phyloP scores from a whole-genome alignment of 1,140 invertebrate species.

The Papilio aristodemus region DNA sequence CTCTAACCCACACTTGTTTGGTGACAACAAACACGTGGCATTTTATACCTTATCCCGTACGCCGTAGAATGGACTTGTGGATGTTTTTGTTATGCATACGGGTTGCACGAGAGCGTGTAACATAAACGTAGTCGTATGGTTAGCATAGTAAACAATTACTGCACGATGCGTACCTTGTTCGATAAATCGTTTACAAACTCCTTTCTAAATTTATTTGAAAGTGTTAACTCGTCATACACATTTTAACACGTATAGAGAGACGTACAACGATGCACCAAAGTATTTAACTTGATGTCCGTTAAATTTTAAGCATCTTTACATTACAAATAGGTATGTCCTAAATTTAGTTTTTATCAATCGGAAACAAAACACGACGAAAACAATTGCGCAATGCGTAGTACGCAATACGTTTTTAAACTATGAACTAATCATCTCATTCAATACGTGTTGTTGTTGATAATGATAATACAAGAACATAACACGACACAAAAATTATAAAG shows the following conservation, averaged over 20 bases:
- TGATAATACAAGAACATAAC: conserved; percentile 22
- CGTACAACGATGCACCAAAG: background rate
- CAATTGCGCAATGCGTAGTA: conserved; percentile 43
- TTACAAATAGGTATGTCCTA: background rate
- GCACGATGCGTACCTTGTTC: conserved; percentile 60
- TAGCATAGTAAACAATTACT: conserved; percentile 73
- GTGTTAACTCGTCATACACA: conserved; percentile 29
- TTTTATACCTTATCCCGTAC: conserved; percentile 18
- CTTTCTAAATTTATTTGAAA: conserved; percentile 29
- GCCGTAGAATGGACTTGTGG: conserved; percentile 20
- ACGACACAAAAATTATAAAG: conserved; percentile 38
- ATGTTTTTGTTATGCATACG: conserved; percentile 44
- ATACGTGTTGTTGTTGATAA: conserved; percentile 61
- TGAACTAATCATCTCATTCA: conserved; percentile 55
- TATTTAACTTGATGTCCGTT: background rate
- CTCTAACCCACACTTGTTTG: conserved; percentile 61
- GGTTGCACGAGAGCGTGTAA: conserved; percentile 53
- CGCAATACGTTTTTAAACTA: conserved; percentile 46
- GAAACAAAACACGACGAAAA: conserved; percentile 34
- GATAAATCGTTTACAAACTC: conserved; percentile 52
- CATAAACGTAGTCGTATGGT: conserved; percentile 65
- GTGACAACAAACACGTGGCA: conserved; percentile 15
- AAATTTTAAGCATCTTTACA: background rate
- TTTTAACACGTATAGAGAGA: conserved; percentile 21
- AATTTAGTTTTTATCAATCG: conserved; percentile 4